Percentiles rank a stretch among this genome's conserved stretches.
Conservation (phyloP, 2,888 invertebrate species). For the Parnassius orleans region DNA sequence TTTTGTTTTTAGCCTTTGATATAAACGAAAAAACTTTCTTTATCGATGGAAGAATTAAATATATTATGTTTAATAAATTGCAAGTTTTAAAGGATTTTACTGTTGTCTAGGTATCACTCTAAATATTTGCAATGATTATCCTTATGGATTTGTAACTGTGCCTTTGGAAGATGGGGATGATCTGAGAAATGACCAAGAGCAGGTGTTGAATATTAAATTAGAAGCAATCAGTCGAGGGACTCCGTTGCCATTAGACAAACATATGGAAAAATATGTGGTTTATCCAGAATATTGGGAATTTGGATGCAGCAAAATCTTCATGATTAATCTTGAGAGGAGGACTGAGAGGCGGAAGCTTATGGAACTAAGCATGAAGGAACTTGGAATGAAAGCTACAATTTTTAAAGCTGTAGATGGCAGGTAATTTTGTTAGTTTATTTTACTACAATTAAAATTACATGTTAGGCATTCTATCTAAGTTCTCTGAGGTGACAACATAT, state of each 20-base stretch:
- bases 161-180: constrained; percentile 88
- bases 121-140: constrained; percentile 88
- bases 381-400: constrained; percentile 88
- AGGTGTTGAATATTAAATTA: constrained; percentile 87
- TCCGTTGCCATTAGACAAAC: constrained; percentile 61
- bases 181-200: constrained; percentile 84
- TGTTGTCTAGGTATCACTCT: constrained; percentile 42
- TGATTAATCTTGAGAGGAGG: constrained; percentile 95
- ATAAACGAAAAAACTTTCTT: too few species aligned
- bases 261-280: constrained; percentile 53
- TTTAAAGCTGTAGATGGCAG: constrained; percentile 95
- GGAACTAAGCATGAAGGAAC: constrained; percentile 87
- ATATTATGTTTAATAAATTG: too few species aligned
- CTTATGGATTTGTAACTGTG: constrained; percentile 90
- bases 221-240: constrained; percentile 84
- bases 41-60: too few species aligned
- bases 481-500: too few species aligned
- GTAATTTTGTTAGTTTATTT: constrained; percentile 58
- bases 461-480: too few species aligned
- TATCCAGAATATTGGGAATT: constrained; percentile 81
- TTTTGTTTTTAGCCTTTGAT: too few species aligned
- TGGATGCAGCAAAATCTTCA: constrained; percentile 89
- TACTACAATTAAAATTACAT: too few species aligned
- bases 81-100: too few species aligned
- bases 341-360: constrained; percentile 90